Evolutionary conservation across 2,113 vertebrate species (phyloP).

Genomic region (Coptodon rendalli): DNA sequence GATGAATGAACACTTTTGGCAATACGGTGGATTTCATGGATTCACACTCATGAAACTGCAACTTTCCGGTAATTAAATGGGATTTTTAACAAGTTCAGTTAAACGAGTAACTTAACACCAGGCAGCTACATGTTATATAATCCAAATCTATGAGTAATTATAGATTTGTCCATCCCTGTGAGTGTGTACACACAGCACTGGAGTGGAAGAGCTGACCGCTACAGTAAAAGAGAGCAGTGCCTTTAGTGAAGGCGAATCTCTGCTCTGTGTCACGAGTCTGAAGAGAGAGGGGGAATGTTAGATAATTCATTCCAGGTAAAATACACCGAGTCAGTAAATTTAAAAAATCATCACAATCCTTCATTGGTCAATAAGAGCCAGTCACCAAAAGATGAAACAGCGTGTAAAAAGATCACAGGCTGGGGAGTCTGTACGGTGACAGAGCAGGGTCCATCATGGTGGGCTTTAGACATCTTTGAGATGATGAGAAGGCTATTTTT

Average conservation of each 20-base stretch:
- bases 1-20: neutral
- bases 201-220: neutral
- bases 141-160: neutral
- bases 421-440: neutral
- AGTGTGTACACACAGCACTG: neutral
- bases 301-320: neutral
- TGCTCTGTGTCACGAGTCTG: neutral
- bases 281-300: neutral
- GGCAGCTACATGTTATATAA: neutral
- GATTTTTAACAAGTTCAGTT: neutral
- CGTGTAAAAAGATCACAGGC: neutral
- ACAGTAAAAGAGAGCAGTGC: neutral
- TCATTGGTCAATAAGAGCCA: neutral
- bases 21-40: neutral
- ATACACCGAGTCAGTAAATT: neutral
- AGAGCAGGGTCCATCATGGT: neutral
- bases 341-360: neutral
- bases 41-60: neutral
- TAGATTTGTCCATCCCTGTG: neutral
- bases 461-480: neutral
- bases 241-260: neutral
- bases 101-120: neutral
- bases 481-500: neutral
- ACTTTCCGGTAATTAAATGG: fast-evolving
- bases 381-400: neutral